A percentile compares a stretch with the other conserved stretches of the same genome.
Evolutionary conservation across 2,888 invertebrate species (phyloP).

Genomic region (Tipula unca): DNA sequence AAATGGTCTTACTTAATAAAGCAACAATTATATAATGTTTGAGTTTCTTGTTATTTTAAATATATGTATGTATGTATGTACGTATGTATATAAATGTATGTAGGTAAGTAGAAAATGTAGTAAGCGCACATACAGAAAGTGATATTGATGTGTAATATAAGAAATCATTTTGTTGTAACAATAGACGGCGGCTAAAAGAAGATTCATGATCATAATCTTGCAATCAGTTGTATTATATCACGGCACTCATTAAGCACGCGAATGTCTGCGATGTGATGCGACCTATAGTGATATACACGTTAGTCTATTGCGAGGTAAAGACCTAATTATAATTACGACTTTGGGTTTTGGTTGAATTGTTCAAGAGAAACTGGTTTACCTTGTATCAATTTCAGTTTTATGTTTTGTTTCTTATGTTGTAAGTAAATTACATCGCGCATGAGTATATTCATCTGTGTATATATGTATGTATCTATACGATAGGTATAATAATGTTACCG

Average conservation of each 20-base stretch:
- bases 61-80: neutral
- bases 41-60: neutral
- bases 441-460: neutral
- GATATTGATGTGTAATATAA: neutral
- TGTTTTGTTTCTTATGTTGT: neutral
- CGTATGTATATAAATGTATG: neutral
- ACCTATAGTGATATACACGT: neutral
- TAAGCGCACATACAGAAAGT: neutral
- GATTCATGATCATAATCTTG: neutral
- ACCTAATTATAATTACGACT: neutral
- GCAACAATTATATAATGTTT: neutral
- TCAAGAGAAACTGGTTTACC: slow-evolving; percentile 8
- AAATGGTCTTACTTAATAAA: neutral
- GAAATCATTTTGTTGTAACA: neutral
- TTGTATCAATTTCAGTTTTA: neutral
- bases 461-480: neutral
- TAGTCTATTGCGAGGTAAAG: neutral
- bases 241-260: neutral
- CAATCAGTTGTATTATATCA: neutral
- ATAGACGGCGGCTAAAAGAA: neutral
- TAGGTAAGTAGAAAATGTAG: neutral
- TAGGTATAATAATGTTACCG: neutral
- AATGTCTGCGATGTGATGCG: neutral
- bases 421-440: neutral
- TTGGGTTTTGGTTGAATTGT: neutral